phyloP scores from a whole-genome alignment of 2,797 vertebrate genomes.

The Oreochromis mossambicus region DNA sequence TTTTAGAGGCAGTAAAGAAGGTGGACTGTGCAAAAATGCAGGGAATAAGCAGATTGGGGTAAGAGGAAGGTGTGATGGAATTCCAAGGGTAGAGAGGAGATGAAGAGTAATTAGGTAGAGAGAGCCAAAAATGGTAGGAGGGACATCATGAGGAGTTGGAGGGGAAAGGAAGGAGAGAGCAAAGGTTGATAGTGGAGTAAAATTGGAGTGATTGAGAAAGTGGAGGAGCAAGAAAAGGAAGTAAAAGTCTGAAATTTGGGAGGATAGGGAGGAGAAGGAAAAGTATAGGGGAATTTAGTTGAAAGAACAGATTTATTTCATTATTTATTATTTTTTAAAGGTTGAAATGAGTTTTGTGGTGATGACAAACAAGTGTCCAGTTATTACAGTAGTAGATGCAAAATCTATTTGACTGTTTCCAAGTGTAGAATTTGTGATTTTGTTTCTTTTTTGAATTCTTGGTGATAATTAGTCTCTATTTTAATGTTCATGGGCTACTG shows the following conservation, averaged over 20 bases:
- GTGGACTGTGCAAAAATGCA: background rate
- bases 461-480: background rate
- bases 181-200: background rate
- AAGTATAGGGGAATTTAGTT: background rate
- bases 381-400: background rate
- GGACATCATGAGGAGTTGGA: conserved; percentile 38
- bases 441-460: background rate
- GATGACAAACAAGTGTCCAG: background rate
- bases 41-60: conserved; percentile 31
- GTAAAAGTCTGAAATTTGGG: background rate
- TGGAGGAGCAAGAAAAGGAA: background rate
- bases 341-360: background rate
- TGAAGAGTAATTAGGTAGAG: conserved; percentile 61
- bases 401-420: background rate
- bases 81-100: conserved; percentile 37
- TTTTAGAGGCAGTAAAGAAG: background rate
- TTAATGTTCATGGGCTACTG: background rate
- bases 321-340: background rate
- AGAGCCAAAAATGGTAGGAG: conserved; percentile 45
- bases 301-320: background rate
- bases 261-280: background rate
- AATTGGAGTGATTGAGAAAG: background rate
- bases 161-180: background rate
- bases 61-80: conserved; percentile 8
- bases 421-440: background rate